A percentile compares a stretch with the other conserved stretches of the same genome.
phyloP scores from a whole-genome alignment of 2,888 invertebrate genomes.

The Perithous albicinctus region DNA sequence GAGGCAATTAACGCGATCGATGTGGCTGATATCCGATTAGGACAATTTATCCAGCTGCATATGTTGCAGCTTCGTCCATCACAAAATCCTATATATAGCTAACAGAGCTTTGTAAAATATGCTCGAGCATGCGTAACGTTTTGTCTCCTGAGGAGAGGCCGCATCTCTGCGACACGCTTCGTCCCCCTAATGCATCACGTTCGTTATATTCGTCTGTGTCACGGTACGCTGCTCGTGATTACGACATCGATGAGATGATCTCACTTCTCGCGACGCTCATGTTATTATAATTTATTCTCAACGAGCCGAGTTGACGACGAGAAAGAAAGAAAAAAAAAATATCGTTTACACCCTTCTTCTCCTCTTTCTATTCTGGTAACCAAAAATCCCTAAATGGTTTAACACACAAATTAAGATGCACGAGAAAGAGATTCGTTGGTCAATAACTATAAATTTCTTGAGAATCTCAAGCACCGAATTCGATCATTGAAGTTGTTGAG shows the following conservation, averaged over 20 bases:
- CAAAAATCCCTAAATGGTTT: background rate
- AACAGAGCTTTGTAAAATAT: slow-evolving; percentile 20
- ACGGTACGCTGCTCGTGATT: slow-evolving; percentile 73
- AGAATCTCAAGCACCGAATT: background rate
- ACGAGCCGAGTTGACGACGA: slow-evolving; percentile 22
- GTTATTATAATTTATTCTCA: slow-evolving; percentile 64
- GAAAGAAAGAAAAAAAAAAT: too few species aligned
- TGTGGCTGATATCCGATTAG: slow-evolving; percentile 65
- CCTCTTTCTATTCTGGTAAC: background rate
- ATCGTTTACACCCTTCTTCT: slow-evolving; percentile 38
- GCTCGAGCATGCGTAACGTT: slow-evolving; percentile 40
- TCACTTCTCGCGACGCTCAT: slow-evolving; percentile 49
- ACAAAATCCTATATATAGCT: background rate
- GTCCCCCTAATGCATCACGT: background rate
- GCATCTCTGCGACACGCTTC: slow-evolving; percentile 7
- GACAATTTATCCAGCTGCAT: slow-evolving; percentile 55
- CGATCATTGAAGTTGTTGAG: background rate
- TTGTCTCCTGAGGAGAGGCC: slow-evolving; percentile 36
- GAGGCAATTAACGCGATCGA: slow-evolving; percentile 64
- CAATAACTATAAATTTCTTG: background rate
- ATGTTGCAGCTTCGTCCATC: background rate
- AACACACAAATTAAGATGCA: background rate
- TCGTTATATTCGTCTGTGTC: slow-evolving; percentile 69
- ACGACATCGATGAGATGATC: slow-evolving; percentile 77
- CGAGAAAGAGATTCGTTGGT: background rate